Percentiles rank a stretch among this genome's conserved stretches.
Conservation (phyloP, 2,888 invertebrate genomes). For the Eupeodes latifasciatus region DNA sequence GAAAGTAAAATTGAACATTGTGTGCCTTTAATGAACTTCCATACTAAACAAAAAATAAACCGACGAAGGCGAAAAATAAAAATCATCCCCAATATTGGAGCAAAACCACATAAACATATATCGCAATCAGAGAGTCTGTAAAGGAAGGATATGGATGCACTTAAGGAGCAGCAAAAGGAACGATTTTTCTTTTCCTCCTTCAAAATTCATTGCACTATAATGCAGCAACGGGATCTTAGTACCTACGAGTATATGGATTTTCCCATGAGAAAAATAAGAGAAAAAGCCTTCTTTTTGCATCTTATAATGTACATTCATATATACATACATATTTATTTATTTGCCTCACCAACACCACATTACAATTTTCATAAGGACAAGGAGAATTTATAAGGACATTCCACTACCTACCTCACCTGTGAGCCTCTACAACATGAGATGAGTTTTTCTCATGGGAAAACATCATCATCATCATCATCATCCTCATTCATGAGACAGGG, state of each 20-base stretch:
- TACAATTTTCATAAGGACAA: neutral
- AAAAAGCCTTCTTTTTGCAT: constrained; percentile 12
- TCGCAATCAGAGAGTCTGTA: constrained; percentile 40
- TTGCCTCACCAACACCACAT: constrained; percentile 72
- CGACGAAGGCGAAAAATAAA: neutral
- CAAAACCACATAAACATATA: too few relatives aligned
- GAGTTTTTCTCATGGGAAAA: constrained; percentile 45
- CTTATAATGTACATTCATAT: constrained; percentile 29
- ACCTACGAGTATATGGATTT: constrained; percentile 21
- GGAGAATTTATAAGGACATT: neutral
- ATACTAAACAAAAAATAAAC: neutral
- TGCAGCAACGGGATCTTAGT: constrained; percentile 11
- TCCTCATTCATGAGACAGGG: neutral
- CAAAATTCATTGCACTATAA: constrained; percentile 63
- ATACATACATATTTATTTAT: constrained; percentile 15
- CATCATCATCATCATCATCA: constrained; percentile 15
- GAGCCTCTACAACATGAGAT: too few relatives aligned
- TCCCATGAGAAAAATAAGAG: constrained; percentile 61
- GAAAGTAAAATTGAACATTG: constrained; percentile 21
- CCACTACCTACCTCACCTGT: constrained; percentile 13
- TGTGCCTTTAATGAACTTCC: constrained; percentile 51
- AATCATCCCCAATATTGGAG: constrained; percentile 10
- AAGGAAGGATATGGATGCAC: constrained; percentile 74
- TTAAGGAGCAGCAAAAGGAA: constrained; percentile 70
- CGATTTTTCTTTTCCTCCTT: constrained; percentile 64